Percentiles rank a stretch among this genome's conserved stretches.
phyloP scores from a whole-genome alignment of 2,113 vertebrate genomes.

The Etia nguti region DNA sequence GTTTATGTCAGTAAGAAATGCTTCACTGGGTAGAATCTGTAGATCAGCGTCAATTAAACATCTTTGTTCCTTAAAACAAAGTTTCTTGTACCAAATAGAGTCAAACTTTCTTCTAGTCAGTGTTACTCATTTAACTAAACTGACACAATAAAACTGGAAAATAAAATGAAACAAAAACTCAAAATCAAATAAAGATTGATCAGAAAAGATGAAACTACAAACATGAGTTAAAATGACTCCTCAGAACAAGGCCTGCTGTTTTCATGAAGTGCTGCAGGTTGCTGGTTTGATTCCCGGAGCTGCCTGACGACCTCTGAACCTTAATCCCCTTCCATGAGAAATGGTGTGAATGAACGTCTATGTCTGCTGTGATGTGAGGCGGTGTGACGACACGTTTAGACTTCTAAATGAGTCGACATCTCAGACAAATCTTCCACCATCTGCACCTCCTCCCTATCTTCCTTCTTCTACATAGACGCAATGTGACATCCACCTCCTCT shows the following conservation, averaged over 20 bases:
- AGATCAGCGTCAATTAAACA: background rate
- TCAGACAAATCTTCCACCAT: constrained; percentile 38
- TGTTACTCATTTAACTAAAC: background rate
- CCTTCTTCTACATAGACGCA: background rate
- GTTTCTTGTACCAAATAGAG: background rate
- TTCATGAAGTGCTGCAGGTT: background rate
- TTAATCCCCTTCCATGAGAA: too few species aligned
- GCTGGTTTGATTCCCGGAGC: background rate
- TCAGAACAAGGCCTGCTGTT: background rate
- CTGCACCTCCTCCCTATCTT: background rate
- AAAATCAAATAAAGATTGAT: background rate
- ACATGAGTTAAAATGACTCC: background rate
- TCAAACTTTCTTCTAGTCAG: background rate
- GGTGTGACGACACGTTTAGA: constrained; percentile 9
- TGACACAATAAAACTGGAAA: background rate
- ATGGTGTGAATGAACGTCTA: background rate
- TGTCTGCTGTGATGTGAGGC: background rate
- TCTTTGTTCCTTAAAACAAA: background rate
- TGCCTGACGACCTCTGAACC: background rate
- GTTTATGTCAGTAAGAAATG: background rate
- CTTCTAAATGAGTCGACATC: constrained; percentile 14
- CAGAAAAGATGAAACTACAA: background rate
- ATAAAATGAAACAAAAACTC: background rate
- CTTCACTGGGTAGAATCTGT: background rate
- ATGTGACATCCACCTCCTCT: background rate